These are phyloP conservation scores for Stenchaetothrips biformis DNA, from an alignment of 2,888 invertebrate species.

Conservation along the genomic window DNA sequence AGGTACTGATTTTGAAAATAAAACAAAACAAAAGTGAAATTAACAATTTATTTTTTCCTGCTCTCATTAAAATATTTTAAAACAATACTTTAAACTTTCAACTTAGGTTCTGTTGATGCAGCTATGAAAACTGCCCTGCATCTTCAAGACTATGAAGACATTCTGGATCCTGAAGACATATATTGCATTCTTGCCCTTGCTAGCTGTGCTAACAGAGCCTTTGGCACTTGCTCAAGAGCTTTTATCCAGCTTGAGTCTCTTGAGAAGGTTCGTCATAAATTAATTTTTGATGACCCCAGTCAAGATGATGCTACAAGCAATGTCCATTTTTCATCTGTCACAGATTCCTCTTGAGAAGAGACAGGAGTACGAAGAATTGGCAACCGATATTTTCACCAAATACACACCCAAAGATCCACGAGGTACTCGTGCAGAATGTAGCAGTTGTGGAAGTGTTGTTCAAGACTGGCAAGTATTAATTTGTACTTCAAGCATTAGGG, in stretches of 20 bases:
- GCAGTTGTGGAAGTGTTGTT: slow-evolving; percentile 71
- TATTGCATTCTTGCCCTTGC: slow-evolving; percentile 54
- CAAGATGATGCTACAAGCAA: slow-evolving; percentile 26
- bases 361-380: slow-evolving; percentile 73
- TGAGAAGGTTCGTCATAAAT: slow-evolving; percentile 49
- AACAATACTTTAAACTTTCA: no score
- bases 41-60: slow-evolving; percentile 25
- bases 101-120: slow-evolving; percentile 62
- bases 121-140: slow-evolving; percentile 70
- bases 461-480: slow-evolving; percentile 79
- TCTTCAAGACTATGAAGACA: slow-evolving; percentile 64
- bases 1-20: slow-evolving; percentile 43
- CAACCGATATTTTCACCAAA: slow-evolving; percentile 85
- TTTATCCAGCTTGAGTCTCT: slow-evolving; percentile 86
- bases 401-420: slow-evolving; percentile 73
- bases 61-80: slow-evolving; percentile 20
- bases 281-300: background rate
- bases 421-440: slow-evolving; percentile 68
- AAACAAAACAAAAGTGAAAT: slow-evolving; percentile 13
- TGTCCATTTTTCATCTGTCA: slow-evolving; percentile 24
- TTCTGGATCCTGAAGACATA: slow-evolving; percentile 62
- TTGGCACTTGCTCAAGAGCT: slow-evolving; percentile 86
- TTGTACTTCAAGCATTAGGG: slow-evolving; percentile 13
- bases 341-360: slow-evolving; percentile 44
- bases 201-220: slow-evolving; percentile 60